Conservation (phyloP, 2,888 invertebrate species). For the Cryptocephalus primarius region DNA sequence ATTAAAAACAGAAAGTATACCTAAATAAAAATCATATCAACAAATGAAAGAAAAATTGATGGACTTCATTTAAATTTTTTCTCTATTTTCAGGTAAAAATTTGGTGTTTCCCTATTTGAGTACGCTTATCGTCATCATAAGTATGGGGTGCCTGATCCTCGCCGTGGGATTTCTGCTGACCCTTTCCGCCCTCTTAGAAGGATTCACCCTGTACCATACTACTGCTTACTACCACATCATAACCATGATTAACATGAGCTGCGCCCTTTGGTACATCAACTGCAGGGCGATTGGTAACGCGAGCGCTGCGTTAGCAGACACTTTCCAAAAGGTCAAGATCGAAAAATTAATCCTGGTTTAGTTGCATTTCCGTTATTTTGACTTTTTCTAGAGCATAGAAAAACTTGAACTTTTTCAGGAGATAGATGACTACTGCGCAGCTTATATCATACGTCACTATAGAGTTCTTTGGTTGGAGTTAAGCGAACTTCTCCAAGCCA, state of each 20-base stretch:
- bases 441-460: conserved; percentile 48
- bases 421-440: conserved; percentile 43
- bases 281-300: conserved; percentile 55
- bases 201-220: conserved; percentile 53
- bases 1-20: too few species aligned
- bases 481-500: conserved; percentile 51
- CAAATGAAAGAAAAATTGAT: too few species aligned
- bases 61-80: too few species aligned
- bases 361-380: too few species aligned
- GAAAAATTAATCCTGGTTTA: too few species aligned
- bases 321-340: conserved; percentile 28
- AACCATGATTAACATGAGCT: conserved; percentile 63
- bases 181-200: conserved; percentile 49
- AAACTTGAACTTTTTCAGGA: conserved; percentile 42
- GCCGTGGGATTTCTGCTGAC: conserved; percentile 50
- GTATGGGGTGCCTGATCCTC: conserved; percentile 49
- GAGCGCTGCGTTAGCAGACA: conserved; percentile 31
- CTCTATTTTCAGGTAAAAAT: conserved; percentile 48
- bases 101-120: conserved; percentile 51
- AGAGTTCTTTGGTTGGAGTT: conserved; percentile 53
- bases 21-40: too few species aligned
- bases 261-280: conserved; percentile 60
- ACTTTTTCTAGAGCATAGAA: too few species aligned
- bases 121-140: conserved; percentile 48
- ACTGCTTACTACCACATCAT: conserved; percentile 54